Percentiles rank a stretch among this genome's conserved stretches.
Conservation (phyloP, 1,140 invertebrate genomes). For the Lepidurus apus region DNA sequence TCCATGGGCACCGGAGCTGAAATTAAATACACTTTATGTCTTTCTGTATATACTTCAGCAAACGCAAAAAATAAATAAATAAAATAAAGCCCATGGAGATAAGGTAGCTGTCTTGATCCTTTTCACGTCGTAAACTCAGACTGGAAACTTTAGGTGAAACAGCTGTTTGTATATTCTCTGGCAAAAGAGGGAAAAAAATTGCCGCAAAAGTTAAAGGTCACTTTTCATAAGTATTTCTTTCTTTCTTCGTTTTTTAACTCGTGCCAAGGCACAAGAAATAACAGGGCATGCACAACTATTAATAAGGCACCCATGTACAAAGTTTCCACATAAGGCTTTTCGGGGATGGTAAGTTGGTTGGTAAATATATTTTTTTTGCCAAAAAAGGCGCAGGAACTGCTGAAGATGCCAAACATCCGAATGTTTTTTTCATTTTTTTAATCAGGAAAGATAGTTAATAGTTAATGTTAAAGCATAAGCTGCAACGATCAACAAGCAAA, state of each 20-base stretch:
- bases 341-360: background rate
- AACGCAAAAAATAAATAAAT: background rate
- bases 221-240: background rate
- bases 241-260: background rate
- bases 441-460: background rate
- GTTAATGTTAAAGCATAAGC: slow-evolving; percentile 15
- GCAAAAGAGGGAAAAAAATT: background rate
- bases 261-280: background rate
- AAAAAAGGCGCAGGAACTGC: background rate
- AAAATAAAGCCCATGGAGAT: background rate
- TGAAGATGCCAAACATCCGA: background rate
- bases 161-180: slow-evolving; percentile 15
- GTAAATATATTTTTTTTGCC: background rate
- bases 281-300: background rate
- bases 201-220: slow-evolving; percentile 14
- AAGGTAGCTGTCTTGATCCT: background rate
- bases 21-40: background rate
- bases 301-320: slow-evolving; percentile 1
- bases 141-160: background rate
- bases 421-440: background rate
- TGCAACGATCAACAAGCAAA: slow-evolving; percentile 15
- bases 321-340: background rate
- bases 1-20: background rate
- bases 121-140: background rate
- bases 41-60: background rate